Percentiles rank a stretch among this genome's conserved stretches.
phyloP scores from a whole-genome alignment of 2,113 vertebrate genomes.

The Indicator indicator region DNA sequence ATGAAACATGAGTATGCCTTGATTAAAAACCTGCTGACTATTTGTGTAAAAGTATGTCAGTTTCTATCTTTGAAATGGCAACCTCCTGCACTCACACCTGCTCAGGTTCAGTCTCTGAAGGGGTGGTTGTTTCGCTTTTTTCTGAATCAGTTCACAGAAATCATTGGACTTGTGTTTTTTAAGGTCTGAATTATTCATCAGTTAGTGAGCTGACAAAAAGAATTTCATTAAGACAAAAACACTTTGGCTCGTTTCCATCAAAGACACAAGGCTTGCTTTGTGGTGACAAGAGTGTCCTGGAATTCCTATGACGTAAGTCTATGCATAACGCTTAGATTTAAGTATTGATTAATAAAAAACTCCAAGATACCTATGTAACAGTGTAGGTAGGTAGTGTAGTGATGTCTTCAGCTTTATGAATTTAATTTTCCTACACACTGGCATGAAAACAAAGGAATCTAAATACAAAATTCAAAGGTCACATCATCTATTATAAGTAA shows the following conservation, averaged over 20 bases:
- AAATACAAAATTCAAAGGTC: background rate
- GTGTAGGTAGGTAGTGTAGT: background rate
- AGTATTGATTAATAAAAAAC: background rate
- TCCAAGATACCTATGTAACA: background rate
- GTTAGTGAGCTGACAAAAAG: constrained; percentile 29
- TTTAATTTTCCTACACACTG: background rate
- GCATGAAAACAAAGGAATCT: background rate
- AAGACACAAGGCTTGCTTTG: constrained; percentile 15
- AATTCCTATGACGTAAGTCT: background rate
- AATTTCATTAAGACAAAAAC: constrained; percentile 36
- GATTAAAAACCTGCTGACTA: background rate
- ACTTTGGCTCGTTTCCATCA: constrained; percentile 27
- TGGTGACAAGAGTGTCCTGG: background rate
- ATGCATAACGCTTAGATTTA: background rate
- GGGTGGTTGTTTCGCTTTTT: background rate
- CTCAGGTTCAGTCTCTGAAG: background rate
- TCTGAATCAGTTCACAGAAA: background rate
- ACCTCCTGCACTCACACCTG: background rate
- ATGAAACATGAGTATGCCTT: background rate
- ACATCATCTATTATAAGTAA: background rate
- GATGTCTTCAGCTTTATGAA: background rate
- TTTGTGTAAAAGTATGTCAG: background rate
- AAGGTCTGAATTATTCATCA: constrained; percentile 38
- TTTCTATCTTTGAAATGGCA: background rate
- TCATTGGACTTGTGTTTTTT: background rate